Base-by-base conservation (phyloP, 2,888 invertebrate genomes). In the Callimorpha dominula region DNA sequence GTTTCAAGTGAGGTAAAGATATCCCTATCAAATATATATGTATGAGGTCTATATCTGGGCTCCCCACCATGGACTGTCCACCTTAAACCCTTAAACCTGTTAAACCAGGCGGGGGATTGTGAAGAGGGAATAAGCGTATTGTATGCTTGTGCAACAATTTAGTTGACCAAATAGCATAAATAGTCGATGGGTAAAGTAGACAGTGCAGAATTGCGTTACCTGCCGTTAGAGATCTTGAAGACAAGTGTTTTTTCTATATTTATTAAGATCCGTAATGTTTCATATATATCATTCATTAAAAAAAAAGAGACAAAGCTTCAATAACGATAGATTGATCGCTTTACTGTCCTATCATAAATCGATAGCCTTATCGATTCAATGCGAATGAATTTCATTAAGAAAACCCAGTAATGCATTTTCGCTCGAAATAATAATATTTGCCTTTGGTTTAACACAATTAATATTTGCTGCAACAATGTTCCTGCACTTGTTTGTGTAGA, bases 371-470 rank as follows among this genome's bases (percentile, higher is more conserved):
- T 40, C 31, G 9, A 42, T 17, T 63, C 15, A 17, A 42, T 42
- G 8, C 42, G 42, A 40, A 64, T 64, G 42, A n/a, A 64, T 42
- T 64, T 64, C 42, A 64, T 43, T 42, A 43, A 66, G n/a, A 40
- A 14, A 68, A 60, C 63, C 73, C 69, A 81, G 65, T 77, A 84
- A 77, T 79, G 77, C 77, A 72, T 80, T 82, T 77, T 70, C 71
- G 68, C 67, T 74, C 46, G 52, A 75, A 75, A 76, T n/a, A n/a
- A n/a, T n/a, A n/a, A n/a, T 84, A 84, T 84, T 83, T 84, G 82
- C 74, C 64, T 79, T 84, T 77, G 80, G 83, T 83, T 86, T 86
- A 87, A 89, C 86, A 87, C 88, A 89, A 91, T 90, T 89, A 88
- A 90, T 89, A 90, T 89, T 89, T 90, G 87, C 87, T 84, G 81